Evolutionary conservation across 1,140 invertebrate species (phyloP).

Genomic region (Gonatopus flavifemur): DNA sequence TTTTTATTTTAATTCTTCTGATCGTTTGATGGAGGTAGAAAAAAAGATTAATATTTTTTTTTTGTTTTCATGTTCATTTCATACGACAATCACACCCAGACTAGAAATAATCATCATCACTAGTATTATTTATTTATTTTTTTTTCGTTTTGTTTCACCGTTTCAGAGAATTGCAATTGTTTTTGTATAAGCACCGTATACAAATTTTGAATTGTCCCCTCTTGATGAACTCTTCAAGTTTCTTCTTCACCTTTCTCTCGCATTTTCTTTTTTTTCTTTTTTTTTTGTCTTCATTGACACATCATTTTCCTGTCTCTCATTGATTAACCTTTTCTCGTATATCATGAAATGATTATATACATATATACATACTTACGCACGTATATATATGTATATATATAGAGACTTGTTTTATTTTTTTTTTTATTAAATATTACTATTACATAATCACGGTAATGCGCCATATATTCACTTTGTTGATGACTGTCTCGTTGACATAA

Average conservation of each 20-base stretch:
- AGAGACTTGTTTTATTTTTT: slow-evolving; percentile 24
- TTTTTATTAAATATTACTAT: slow-evolving; percentile 40
- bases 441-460: slow-evolving; percentile 56
- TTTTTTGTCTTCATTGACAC: no score
- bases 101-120: no score
- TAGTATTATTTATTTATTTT: no score
- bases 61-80: no score
- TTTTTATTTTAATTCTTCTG: not conserved
- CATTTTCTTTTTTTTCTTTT: not conserved
- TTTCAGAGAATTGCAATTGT: no score
- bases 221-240: not conserved
- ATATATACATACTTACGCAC: slow-evolving; percentile 7
- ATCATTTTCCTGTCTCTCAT: no score
- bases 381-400: slow-evolving; percentile 21
- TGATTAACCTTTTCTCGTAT: slow-evolving; percentile 23
- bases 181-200: no score
- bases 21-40: no score
- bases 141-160: no score
- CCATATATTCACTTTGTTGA: slow-evolving; percentile 54
- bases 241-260: not conserved
- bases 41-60: no score
- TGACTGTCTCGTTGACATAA: slow-evolving; percentile 55
- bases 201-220: no score
- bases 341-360: slow-evolving; percentile 23
- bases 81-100: no score